A percentile compares a stretch with the other conserved stretches of the same genome.
Evolutionary conservation across 2,797 vertebrate genomes (phyloP).

Genomic region (Lerista edwardsae): DNA sequence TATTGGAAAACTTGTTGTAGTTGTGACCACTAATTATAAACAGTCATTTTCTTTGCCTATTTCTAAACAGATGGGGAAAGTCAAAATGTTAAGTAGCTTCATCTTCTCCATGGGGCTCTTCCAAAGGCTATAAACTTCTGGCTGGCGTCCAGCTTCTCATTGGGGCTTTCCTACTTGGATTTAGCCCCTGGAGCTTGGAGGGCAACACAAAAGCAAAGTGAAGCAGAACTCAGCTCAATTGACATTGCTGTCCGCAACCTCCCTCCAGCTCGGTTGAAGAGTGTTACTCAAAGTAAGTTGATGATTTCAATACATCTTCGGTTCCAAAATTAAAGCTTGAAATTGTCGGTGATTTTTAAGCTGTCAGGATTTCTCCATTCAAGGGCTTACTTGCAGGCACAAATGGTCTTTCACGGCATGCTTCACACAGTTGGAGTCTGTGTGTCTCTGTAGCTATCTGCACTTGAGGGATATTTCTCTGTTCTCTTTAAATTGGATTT

Average conservation of each 20-base stretch:
- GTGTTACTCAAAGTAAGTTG: slow-evolving; percentile 51
- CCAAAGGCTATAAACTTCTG: slow-evolving; percentile 47
- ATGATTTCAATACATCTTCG: slow-evolving; percentile 48
- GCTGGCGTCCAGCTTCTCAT: slow-evolving; percentile 42
- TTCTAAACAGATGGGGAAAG: slow-evolving; percentile 58
- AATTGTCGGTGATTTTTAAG: slow-evolving; percentile 29
- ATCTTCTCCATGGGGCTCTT: slow-evolving; percentile 54
- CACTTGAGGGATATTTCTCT: slow-evolving; percentile 25
- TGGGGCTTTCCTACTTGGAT: slow-evolving; percentile 30
- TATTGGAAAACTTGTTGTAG: neutral
- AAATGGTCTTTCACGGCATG: slow-evolving; percentile 3
- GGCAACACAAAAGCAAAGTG: neutral
- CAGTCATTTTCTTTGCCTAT: slow-evolving; percentile 22
- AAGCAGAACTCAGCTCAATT: slow-evolving; percentile 21
- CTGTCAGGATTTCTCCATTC: slow-evolving; percentile 47
- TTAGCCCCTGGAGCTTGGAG: slow-evolving; percentile 42
- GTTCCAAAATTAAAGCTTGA: slow-evolving; percentile 55
- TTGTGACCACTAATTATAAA: slow-evolving; percentile 49
- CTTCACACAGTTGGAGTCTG: slow-evolving; percentile 16
- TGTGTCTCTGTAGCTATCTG: slow-evolving; percentile 28
- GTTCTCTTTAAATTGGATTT: neutral
- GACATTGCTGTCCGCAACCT: neutral
- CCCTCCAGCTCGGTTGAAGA: slow-evolving; percentile 41
- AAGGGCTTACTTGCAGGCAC: slow-evolving; percentile 19
- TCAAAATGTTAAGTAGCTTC: slow-evolving; percentile 59